phyloP scores from a whole-genome alignment of 2,113 vertebrate species.

The Danio rerio region GRCz12tu NC_133199.1:9095501-9096000 shows the following conservation, averaged over 20 bases:
- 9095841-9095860: too few species aligned
- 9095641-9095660: constrained; percentile 35
- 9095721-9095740: neutral
- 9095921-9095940: too few species aligned
- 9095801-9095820: too few species aligned
- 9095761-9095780: neutral
- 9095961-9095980: too few species aligned
- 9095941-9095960: too few species aligned
- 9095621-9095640: constrained; percentile 91
- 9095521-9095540: constrained; percentile 81
- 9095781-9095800: neutral
- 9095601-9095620: constrained; percentile 77
- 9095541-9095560: constrained; percentile 74
- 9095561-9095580: constrained; percentile 77
- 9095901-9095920: too few species aligned
- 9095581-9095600: constrained; percentile 79
- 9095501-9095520: constrained; percentile 70
- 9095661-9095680: neutral
- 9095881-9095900: too few species aligned
- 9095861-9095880: too few species aligned
- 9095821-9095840: too few species aligned
- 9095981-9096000: too few species aligned
- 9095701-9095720: neutral
- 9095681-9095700: neutral
- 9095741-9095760: neutral